Conservation (phyloP, 2,888 invertebrate species). For the Thereva nobilitata region DNA sequence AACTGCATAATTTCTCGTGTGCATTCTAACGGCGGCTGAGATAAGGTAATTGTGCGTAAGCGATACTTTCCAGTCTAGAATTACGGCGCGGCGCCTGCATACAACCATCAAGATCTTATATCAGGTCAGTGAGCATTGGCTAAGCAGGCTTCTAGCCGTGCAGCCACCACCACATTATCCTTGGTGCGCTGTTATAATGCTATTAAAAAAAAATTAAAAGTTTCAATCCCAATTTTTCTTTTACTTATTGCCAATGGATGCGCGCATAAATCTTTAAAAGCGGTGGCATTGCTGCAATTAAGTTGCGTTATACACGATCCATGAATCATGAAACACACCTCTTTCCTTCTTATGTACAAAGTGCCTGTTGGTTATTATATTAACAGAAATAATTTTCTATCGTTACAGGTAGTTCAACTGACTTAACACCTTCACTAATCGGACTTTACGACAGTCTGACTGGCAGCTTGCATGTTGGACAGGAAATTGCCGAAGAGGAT, state of each 20-base stretch:
- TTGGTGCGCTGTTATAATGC: slow-evolving; percentile 12
- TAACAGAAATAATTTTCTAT: slow-evolving; percentile 48
- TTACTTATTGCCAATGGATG: slow-evolving; percentile 13
- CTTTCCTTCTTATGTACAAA: neutral
- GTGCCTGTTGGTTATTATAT: neutral
- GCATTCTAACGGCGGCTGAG: slow-evolving; percentile 18
- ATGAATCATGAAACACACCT: neutral
- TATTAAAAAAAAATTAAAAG: neutral
- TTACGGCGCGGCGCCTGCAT: slow-evolving; percentile 23
- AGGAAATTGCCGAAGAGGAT: slow-evolving; percentile 15
- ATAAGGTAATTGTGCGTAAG: slow-evolving; percentile 39
- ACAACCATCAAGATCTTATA: too few relatives aligned
- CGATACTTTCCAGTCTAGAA: slow-evolving; percentile 39
- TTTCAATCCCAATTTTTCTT: neutral
- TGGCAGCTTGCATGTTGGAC: slow-evolving; percentile 57
- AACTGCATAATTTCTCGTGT: slow-evolving; percentile 3
- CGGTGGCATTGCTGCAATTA: slow-evolving; percentile 22
- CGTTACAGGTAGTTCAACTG: slow-evolving; percentile 81
- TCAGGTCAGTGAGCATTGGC: too few relatives aligned
- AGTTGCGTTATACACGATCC: slow-evolving; percentile 9
- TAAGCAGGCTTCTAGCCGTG: too few relatives aligned
- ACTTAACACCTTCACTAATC: slow-evolving; percentile 82
- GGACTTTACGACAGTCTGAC: slow-evolving; percentile 82
- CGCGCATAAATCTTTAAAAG: slow-evolving; percentile 23
- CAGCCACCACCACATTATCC: neutral